phyloP scores from a whole-genome alignment of 2,888 invertebrate species.

The Polylopha cassiicola region DNA sequence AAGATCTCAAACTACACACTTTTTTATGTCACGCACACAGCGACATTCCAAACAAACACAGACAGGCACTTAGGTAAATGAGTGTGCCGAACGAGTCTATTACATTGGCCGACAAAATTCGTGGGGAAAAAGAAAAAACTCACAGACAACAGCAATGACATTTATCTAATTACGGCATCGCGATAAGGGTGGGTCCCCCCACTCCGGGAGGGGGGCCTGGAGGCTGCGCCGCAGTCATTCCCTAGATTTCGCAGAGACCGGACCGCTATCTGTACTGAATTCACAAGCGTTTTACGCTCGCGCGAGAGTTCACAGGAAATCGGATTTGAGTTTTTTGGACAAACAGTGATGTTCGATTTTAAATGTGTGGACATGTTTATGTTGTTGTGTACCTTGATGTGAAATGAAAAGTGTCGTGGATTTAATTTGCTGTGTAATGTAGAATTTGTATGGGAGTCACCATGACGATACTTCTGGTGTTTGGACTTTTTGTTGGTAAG shows the following conservation, averaged over 20 bases:
- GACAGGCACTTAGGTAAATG: too few species aligned
- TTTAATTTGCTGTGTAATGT: constrained; percentile 22
- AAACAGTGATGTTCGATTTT: too few species aligned
- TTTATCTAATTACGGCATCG: constrained; percentile 74
- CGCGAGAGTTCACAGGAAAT: too few species aligned
- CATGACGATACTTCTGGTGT: constrained; percentile 46
- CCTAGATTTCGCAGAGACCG: constrained; percentile 50
- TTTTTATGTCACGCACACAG: too few species aligned
- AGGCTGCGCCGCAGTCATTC: constrained; percentile 43
- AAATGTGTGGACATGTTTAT: background rate
- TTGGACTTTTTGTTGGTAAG: constrained; percentile 54
- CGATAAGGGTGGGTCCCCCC: constrained; percentile 51
- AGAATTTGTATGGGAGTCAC: constrained; percentile 30
- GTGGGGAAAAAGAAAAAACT: constrained; percentile 42
- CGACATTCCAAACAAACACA: too few species aligned
- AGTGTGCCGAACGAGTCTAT: too few species aligned
- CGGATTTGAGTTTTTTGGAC: too few species aligned
- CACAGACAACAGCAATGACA: constrained; percentile 70
- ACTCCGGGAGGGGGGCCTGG: constrained; percentile 34
- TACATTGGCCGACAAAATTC: constrained; percentile 46
- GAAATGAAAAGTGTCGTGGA: constrained; percentile 22
- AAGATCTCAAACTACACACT: too few species aligned
- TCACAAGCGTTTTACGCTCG: constrained; percentile 13
- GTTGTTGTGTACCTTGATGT: constrained; percentile 14
- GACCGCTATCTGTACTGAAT: constrained; percentile 29